phyloP scores from a whole-genome alignment of 2,888 invertebrate genomes.

The Encarsia formosa region DNA sequence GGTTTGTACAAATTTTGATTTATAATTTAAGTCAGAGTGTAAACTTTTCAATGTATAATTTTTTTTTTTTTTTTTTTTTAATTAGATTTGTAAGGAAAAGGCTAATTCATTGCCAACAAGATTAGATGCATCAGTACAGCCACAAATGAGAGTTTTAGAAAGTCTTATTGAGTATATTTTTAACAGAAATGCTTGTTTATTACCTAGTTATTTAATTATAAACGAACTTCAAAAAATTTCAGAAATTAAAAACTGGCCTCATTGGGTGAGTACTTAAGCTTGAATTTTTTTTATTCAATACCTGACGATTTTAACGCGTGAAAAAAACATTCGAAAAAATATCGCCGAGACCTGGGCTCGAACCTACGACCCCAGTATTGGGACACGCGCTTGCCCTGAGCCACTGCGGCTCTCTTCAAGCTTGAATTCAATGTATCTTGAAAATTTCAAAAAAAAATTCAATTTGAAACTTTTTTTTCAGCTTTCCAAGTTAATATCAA shows the following conservation, averaged over 20 bases:
- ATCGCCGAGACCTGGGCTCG: too few relatives aligned
- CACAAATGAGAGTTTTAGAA: constrained; percentile 76
- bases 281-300: too few relatives aligned
- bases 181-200: constrained; percentile 83
- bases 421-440: too few relatives aligned
- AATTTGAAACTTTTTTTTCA: constrained; percentile 69
- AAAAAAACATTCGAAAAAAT: too few relatives aligned
- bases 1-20: too few relatives aligned
- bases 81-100: constrained; percentile 80
- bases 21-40: too few relatives aligned
- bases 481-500: constrained; percentile 78
- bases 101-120: constrained; percentile 75
- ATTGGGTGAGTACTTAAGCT: constrained; percentile 84
- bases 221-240: constrained; percentile 91
- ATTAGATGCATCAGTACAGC: constrained; percentile 74
- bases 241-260: constrained; percentile 77
- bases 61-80: constrained; percentile 26
- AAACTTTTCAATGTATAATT: too few relatives aligned
- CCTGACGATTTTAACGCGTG: too few relatives aligned
- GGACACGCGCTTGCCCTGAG: too few relatives aligned
- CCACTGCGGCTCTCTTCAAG: too few relatives aligned
- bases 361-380: too few relatives aligned
- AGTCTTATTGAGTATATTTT: constrained; percentile 84
- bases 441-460: too few relatives aligned
- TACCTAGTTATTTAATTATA: constrained; percentile 92